Percentiles rank a stretch among this genome's conserved stretches.
phyloP scores from a whole-genome alignment of 2,888 invertebrate species.

The Lepidonotus clava region DNA sequence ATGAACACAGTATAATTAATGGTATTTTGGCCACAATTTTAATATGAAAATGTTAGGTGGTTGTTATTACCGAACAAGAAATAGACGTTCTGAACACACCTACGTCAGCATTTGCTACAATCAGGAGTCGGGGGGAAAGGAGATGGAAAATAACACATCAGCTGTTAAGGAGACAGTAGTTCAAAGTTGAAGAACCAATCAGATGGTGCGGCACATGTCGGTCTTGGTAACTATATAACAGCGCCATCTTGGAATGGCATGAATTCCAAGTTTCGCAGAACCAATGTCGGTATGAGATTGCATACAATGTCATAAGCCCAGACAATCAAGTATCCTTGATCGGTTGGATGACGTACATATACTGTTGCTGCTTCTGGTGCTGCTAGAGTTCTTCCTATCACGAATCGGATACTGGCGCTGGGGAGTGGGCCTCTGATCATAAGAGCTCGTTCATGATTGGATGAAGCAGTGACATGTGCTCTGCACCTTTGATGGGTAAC shows the following conservation, averaged over 20 bases:
- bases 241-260: slow-evolving; percentile 12
- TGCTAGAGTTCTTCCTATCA: not conserved
- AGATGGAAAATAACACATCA: not conserved
- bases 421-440: slow-evolving; percentile 58
- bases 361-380: not conserved
- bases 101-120: not conserved
- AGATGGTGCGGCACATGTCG: slow-evolving; percentile 17
- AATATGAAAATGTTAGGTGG: no score
- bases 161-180: not conserved
- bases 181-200: not conserved
- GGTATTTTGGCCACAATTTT: slow-evolving; percentile 5
- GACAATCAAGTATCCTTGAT: not conserved
- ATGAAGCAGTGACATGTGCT: slow-evolving; percentile 96
- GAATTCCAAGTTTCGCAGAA: not conserved
- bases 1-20: not conserved
- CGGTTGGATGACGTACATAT: not conserved
- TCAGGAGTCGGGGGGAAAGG: not conserved
- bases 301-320: not conserved
- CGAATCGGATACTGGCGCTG: slow-evolving; percentile 1
- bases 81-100: slow-evolving; percentile 3
- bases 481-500: slow-evolving; percentile 95
- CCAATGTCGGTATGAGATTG: slow-evolving; percentile 35
- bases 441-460: slow-evolving; percentile 84
- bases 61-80: no score
- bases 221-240: slow-evolving; percentile 9